Base-by-base conservation (phyloP, 2,113 vertebrate genomes). In the Chamaea fasciata region DNA sequence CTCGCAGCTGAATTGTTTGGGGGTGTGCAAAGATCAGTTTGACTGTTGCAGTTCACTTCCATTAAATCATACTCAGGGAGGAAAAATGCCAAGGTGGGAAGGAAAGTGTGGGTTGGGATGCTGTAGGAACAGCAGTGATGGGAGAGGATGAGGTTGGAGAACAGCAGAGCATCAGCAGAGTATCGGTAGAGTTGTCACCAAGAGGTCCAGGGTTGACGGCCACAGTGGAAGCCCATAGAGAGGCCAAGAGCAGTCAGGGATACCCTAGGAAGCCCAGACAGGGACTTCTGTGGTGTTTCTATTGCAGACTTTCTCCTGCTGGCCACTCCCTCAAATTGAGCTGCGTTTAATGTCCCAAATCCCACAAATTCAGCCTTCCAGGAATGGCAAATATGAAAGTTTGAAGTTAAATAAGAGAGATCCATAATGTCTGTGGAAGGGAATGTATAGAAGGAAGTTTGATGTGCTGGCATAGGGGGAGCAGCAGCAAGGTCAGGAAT, bases 351-450 rank as follows among this genome's bases (percentile, higher is more conserved):
- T 56, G 14, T 33, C 55, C 22, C 15, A 13, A 13, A 65, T 78
- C 56, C 55, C 24, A 10, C 13, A 17, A 9, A 22, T n/a, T 39
- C 23, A 57, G 6, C 37, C 12, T 1, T 23, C 12, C 22, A 18
- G 52, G 37, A 35, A 27, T 2, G 2, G 5, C 12, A 73, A 56
- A 62, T 20, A 10, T 0, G 1, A 10, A 7, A 28, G 11, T 27
- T 70, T 62, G 10, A 55, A 62, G 31, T 11, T 4, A 31, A n/a
- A 5, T 9, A 20, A 4, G 3, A 27, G 23, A 42, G 16, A 37
- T 82, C 9, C 6, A 2, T 37, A 3, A 19, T 11, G 4, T 63
- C 42, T 24, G 0, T 23, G 5, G 21, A 22, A 37, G 35, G 6
- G 21, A 65, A 30, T 5, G 23, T 14, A 39, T 26, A 39, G 37